phyloP scores from a whole-genome alignment of 1,140 invertebrate genomes.

The Batillaria attramentaria region DNA sequence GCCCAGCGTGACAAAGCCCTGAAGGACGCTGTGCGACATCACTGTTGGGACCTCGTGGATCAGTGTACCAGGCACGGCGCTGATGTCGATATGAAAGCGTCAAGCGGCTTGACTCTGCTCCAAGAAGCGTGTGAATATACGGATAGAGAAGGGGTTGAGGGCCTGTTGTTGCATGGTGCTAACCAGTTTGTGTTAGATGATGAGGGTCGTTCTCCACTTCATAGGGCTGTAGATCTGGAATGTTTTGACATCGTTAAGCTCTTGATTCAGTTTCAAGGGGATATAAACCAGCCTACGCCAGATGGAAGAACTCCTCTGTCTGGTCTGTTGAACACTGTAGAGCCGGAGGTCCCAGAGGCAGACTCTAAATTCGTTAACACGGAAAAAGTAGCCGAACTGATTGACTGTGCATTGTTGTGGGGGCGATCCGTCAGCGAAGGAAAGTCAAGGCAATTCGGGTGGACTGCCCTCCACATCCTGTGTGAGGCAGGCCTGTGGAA shows the following conservation, averaged over 20 bases:
- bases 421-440: background rate
- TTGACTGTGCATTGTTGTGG: background rate
- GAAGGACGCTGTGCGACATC: background rate
- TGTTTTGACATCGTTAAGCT: constrained; percentile 1
- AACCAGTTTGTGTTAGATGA: background rate
- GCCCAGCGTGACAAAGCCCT: background rate
- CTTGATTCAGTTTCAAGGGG: too few relatives aligned
- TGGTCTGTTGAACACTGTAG: background rate
- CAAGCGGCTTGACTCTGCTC: too few relatives aligned
- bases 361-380: too few relatives aligned
- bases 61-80: background rate
- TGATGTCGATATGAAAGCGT: constrained; percentile 8
- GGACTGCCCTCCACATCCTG: background rate
- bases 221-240: background rate
- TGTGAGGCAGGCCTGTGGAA: background rate
- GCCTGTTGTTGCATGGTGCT: too few relatives aligned
- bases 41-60: constrained; percentile 10
- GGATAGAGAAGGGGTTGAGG: too few relatives aligned
- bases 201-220: background rate
- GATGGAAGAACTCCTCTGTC: background rate
- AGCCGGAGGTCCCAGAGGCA: background rate
- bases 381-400: too few relatives aligned
- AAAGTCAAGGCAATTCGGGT: background rate
- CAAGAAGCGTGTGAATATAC: too few relatives aligned
- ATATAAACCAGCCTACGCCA: too few relatives aligned